Base-by-base conservation (phyloP, 2,888 invertebrate species). In the Athalia rosae region DNA sequence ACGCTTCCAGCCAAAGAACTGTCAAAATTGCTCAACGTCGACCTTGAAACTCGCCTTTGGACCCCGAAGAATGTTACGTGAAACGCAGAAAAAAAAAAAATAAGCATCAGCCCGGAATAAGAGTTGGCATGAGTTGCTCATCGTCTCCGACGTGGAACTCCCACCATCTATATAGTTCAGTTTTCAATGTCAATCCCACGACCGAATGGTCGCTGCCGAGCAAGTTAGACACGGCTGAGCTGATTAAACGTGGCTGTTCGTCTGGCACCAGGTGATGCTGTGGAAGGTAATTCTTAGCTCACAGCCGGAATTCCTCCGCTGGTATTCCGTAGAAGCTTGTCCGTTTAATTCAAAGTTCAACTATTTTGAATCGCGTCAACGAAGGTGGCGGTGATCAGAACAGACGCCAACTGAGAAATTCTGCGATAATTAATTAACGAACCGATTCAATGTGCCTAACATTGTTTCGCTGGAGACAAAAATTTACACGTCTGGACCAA, bases 241-340 rank as follows among this genome's bases (percentile, higher is more conserved):
- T 50, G 50, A 67, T 67, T 53, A 53, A 50, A 50, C 66, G 50
- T 48, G 9, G 9, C 50, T 67, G 66, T 67, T 66, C 50, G 50
- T 50, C 66, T 67, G 0, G 48, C 15, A 50, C 13, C 66, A 50
- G 15, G 13, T 67, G 66, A 67, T 67, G 4, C 66, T 11, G 28
- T 9, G 11, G 28, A 50, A 50, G 28, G 28, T 28, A 28, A 28
- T 67, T 50, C 50, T 50, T 50, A 67, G 11, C 66, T 11, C 62
- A 62, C 5, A 28, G 28, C 28, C 28, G 28, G 28, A 28, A 28
- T 28, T 28, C 28, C 28, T 2, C 28, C 28, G 28, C 28, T 28
- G 28, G 28, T 28, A 28, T 28, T 28, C 28, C 2, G 28, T 28
- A 28, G 28, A 0, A 28, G 28, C 28, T 28, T 28, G 28, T 28